Percentiles rank a stretch among this genome's conserved stretches.
phyloP scores from a whole-genome alignment of 2,888 invertebrate genomes.

The Perizoma affinitatum region DNA sequence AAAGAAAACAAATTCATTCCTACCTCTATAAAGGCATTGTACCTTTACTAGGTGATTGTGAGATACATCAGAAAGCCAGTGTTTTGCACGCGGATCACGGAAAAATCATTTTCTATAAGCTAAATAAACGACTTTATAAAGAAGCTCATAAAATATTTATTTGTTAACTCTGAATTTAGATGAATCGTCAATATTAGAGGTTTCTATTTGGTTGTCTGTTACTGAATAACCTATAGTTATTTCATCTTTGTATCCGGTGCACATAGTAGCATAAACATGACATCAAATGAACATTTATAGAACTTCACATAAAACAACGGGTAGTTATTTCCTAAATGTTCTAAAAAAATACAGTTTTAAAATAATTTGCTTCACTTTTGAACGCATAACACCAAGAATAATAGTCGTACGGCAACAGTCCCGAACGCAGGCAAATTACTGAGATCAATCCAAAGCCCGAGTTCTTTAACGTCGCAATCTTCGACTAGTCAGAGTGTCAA shows the following conservation, averaged over 20 bases:
- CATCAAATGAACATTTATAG: too few relatives aligned
- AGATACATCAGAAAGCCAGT: conserved; percentile 26
- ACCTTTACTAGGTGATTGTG: conserved; percentile 27
- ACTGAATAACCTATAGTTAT: too few relatives aligned
- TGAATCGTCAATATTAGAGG: too few relatives aligned
- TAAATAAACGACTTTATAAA: conserved; percentile 8
- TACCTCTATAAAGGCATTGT: conserved; percentile 35
- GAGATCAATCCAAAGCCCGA: conserved; percentile 68
- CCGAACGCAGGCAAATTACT: conserved; percentile 70
- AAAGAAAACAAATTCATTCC: conserved; percentile 44
- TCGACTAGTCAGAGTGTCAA: conserved; percentile 72
- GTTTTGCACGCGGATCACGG: conserved; percentile 26
- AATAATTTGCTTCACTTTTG: too few relatives aligned
- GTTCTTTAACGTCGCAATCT: conserved; percentile 75
- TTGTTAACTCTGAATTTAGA: too few relatives aligned
- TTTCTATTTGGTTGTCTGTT: too few relatives aligned
- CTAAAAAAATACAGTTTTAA: too few relatives aligned
- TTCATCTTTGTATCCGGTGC: too few relatives aligned
- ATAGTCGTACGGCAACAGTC: conserved; percentile 51
- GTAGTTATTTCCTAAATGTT: too few relatives aligned
- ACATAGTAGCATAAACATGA: too few relatives aligned
- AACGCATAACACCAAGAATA: conserved; percentile 42
- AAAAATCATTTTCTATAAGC: conserved; percentile 21
- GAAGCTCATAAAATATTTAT: neutral
- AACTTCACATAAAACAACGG: too few relatives aligned